A percentile compares a stretch with the other conserved stretches of the same genome.
Conservation (phyloP, 2,797 vertebrate genomes). For the Cichlasoma orientale region DNA sequence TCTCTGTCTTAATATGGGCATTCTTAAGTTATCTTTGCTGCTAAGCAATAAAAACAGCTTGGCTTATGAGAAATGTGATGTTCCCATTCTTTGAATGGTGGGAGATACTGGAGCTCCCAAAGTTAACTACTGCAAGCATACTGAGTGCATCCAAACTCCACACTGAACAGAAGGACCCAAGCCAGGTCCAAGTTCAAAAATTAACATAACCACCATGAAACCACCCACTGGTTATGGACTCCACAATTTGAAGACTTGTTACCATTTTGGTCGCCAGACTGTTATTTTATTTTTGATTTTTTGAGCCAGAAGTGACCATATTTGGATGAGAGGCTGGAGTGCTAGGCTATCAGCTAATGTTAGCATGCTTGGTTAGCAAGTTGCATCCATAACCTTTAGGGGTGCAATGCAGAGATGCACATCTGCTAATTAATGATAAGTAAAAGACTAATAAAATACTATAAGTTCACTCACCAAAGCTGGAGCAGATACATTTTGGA, state of each 20-base stretch:
- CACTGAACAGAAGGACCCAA: not conserved
- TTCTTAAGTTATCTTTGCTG: not conserved
- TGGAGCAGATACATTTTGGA: too few relatives aligned
- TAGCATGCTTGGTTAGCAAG: too few relatives aligned
- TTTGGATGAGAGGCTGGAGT: too few relatives aligned
- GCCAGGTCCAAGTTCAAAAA: not conserved
- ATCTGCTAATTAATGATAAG: too few relatives aligned
- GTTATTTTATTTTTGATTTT: not conserved
- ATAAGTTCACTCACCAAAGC: too few relatives aligned
- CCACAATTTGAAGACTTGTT: not conserved
- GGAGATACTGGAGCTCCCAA: not conserved
- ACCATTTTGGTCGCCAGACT: not conserved
- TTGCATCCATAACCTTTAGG: too few relatives aligned
- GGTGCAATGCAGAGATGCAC: too few relatives aligned
- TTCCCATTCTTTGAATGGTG: not conserved
- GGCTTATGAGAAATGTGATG: not conserved
- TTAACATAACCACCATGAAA: not conserved
- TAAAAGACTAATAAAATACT: too few relatives aligned
- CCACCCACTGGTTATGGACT: not conserved
- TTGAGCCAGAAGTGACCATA: too few relatives aligned
- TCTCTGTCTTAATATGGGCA: not conserved
- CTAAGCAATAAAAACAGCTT: not conserved
- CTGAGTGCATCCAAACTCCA: not conserved
- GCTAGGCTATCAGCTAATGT: too few relatives aligned
- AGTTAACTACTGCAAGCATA: not conserved